A percentile compares a stretch with the other conserved stretches of the same genome.
Evolutionary conservation across 2,797 vertebrate species (phyloP).

Genomic region (Thalassophryne amazonica): DNA sequence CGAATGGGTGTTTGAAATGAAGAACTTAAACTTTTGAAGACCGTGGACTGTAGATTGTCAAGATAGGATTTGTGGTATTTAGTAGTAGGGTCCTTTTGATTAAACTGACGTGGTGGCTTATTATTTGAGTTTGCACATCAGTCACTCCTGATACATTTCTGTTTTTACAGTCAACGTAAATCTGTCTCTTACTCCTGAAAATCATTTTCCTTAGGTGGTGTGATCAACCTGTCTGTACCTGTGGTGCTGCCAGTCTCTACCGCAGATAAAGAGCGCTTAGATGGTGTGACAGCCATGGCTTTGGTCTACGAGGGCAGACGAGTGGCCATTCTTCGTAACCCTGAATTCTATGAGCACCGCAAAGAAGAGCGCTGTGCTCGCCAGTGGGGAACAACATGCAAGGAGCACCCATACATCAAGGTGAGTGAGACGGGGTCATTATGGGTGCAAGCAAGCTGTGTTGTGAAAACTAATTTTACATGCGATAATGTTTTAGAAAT

Average conservation of each 20-base stretch:
- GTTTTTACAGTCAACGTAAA: not conserved
- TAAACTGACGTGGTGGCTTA: no score
- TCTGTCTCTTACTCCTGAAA: not conserved
- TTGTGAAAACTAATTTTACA: not conserved
- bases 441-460: not conserved
- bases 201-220: constrained; percentile 80
- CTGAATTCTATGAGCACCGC: constrained; percentile 93
- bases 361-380: constrained; percentile 96
- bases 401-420: constrained; percentile 98
- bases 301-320: constrained; percentile 85
- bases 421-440: constrained; percentile 58
- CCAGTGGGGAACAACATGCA: constrained; percentile 96
- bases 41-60: no score
- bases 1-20: no score
- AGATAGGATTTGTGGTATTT: no score
- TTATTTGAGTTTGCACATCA: no score
- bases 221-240: constrained; percentile 97
- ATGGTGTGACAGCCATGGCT: constrained; percentile 88
- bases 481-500: not conserved
- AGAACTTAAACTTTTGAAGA: no score
- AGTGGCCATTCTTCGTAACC: constrained; percentile 94
- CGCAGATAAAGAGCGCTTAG: constrained; percentile 89
- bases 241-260: constrained; percentile 87
- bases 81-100: no score
- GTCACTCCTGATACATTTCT: not conserved